Evolutionary conservation across 1,140 invertebrate species (phyloP), one percentile per base, ranked within the genome.

Genomic region (Bombus pyrosoma): DNA sequence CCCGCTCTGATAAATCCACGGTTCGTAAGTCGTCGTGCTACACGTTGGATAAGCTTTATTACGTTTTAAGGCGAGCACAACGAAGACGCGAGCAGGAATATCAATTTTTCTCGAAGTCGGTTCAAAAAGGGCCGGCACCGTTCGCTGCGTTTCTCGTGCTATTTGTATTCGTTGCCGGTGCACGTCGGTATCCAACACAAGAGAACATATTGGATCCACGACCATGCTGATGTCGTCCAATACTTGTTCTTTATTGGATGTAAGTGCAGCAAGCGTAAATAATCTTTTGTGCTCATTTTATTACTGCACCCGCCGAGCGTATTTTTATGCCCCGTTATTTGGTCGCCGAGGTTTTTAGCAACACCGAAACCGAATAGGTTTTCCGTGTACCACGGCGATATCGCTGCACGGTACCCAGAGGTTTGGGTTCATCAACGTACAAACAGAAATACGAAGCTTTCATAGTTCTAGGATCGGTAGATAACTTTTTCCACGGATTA

Each of bases 231-330:
- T 85, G 88, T 90, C 82, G 88, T 90, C 88, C 88, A 87, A 90
- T 90, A 87, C 78, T 71, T 90, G 86, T 80, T 90, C 89, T 90
- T 90, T 90, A 90, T 90, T 90, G 89, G 82, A 90, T 90, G 79
- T 90, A 90, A 90, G 86, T 87, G 86, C 88, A 90, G 72, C 86
- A 47, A 87, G 88, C 88, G 89, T 90, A 87, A 90, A 90, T 90
- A 90, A 90, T 90, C 88, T 85, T 84, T 90, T 90, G 88, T 87
- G 86, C 86, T 90, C 75, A 90, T 90, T 90, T 90, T 90, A 90
- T 90, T 90, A 90, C 79, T 66, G 62, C 57, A 73, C n/a, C 82
- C 83, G 86, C 57, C 39, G 71, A 74, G 77, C 75, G 79, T 75
- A 87, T 83, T 90, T 90, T 82, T 85, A 71, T 73, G 74, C 66